phyloP scores from a whole-genome alignment of 2,113 vertebrate genomes.

The Mugil cephalus region DNA sequence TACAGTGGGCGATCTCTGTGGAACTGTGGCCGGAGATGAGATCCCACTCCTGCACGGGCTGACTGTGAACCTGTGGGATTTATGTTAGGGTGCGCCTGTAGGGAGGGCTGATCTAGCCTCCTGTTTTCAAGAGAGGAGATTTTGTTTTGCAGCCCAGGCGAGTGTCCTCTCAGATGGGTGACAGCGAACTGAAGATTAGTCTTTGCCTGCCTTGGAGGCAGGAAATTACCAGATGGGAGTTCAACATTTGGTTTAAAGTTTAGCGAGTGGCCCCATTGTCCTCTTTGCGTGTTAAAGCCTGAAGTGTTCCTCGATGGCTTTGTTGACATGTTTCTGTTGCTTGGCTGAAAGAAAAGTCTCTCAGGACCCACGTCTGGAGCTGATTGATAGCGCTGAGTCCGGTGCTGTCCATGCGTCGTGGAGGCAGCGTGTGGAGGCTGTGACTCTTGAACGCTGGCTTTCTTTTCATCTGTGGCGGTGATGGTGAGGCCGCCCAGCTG shows the following conservation, averaged over 20 bases:
- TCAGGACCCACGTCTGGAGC: not conserved
- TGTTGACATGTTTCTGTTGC: not conserved
- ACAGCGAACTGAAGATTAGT: not conserved
- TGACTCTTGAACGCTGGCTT: not conserved
- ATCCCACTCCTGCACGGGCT: not conserved
- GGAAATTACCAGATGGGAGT: conserved; percentile 11
- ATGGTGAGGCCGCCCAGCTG: not conserved
- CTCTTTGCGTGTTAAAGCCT: conserved; percentile 15
- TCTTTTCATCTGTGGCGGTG: not conserved
- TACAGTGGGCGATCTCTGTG: conserved; percentile 5
- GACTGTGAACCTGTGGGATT: not conserved
- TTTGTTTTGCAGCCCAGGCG: conserved; percentile 6
- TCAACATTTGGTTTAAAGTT: conserved; percentile 18
- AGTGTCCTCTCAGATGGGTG: not conserved
- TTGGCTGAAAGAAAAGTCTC: conserved; percentile 21
- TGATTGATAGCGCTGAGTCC: not conserved
- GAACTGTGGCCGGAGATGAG: not conserved
- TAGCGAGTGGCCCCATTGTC: conserved; percentile 1
- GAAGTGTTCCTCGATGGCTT: not conserved
- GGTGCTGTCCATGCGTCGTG: not conserved
- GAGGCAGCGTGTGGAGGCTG: not conserved
- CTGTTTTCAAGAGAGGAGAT: not conserved
- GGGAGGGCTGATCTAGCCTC: not conserved
- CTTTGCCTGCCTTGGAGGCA: not conserved
- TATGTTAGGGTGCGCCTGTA: not conserved